Evolutionary conservation across 2,888 invertebrate genomes (phyloP).

Genomic region (Aproaerema taeniolella): DNA sequence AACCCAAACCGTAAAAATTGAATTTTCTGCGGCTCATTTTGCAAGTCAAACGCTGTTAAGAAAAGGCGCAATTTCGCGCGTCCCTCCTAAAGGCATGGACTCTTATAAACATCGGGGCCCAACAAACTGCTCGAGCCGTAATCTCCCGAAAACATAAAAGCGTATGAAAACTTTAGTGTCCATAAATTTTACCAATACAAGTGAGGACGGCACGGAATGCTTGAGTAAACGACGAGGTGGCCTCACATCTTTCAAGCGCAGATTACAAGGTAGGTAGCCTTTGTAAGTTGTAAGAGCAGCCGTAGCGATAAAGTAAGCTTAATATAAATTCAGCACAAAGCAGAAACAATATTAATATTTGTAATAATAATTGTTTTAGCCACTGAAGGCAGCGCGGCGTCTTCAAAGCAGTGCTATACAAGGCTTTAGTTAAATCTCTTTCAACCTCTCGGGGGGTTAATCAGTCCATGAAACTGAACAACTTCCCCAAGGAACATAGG

Average conservation of each 20-base stretch:
- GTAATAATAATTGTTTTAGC: too few species aligned
- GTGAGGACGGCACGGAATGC: conserved; percentile 27
- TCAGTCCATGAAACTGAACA: too few species aligned
- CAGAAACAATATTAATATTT: too few species aligned
- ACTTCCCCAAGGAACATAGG: too few species aligned
- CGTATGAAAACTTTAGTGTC: conserved; percentile 50
- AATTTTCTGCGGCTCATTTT: conserved; percentile 31
- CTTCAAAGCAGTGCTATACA: too few species aligned
- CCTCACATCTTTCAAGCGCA: neutral
- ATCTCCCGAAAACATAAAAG: conserved; percentile 11
- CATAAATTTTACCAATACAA: conserved; percentile 62
- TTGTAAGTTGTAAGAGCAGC: too few species aligned
- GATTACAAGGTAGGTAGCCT: too few species aligned
- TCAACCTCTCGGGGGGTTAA: too few species aligned
- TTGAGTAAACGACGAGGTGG: conserved; percentile 1
- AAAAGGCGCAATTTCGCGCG: conserved; percentile 43
- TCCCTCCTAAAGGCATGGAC: conserved; percentile 39
- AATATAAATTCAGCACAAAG: too few species aligned
- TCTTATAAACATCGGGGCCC: conserved; percentile 47
- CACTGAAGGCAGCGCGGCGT: too few species aligned
- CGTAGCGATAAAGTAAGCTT: too few species aligned
- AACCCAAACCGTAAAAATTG: conserved; percentile 21
- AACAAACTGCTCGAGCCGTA: conserved; percentile 44
- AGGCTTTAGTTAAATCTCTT: too few species aligned
- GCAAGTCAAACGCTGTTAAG: conserved; percentile 38